phyloP scores from a whole-genome alignment of 2,888 invertebrate genomes.

The Cerceris ruficornis region DNA sequence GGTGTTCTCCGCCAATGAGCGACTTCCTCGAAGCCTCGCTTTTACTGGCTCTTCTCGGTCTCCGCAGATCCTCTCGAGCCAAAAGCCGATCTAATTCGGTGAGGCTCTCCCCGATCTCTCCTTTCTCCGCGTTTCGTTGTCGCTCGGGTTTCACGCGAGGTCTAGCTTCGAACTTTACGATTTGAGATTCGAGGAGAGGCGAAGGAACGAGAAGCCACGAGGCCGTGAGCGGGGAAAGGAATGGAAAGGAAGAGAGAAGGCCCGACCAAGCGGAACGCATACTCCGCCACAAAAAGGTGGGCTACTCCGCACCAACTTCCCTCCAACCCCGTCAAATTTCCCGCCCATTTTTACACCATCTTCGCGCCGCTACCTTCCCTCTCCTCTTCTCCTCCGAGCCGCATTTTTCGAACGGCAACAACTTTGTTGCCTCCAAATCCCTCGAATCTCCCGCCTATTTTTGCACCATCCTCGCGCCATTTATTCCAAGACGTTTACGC shows the following conservation, averaged over 20 bases:
- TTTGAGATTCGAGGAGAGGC: not conserved
- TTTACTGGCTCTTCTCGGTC: slow-evolving; percentile 3
- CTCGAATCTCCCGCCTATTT: no score
- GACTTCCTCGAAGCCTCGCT: not conserved
- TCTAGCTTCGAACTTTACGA: no score
- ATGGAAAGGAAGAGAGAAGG: slow-evolving; percentile 12
- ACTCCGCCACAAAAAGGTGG: slow-evolving; percentile 59
- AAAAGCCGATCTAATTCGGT: slow-evolving; percentile 48
- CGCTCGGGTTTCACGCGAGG: no score
- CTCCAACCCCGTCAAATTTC: no score
- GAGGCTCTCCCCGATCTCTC: not conserved
- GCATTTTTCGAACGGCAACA: no score
- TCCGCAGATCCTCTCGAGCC: slow-evolving; percentile 29
- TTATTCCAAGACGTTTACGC: no score
- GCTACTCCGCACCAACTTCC: slow-evolving; percentile 35
- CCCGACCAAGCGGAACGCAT: slow-evolving; percentile 36
- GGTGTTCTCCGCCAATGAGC: not conserved
- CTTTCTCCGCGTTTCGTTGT: not conserved
- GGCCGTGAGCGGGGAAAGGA: not conserved
- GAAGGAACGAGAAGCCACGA: not conserved
- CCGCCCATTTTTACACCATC: no score
- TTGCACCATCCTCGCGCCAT: no score
- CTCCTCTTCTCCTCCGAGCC: no score
- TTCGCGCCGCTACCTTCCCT: no score
- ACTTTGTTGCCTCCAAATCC: no score